These are phyloP conservation scores for Orthonyx spaldingii DNA, from an alignment of 2,113 vertebrate genomes.

Conservation along the genomic window DNA sequence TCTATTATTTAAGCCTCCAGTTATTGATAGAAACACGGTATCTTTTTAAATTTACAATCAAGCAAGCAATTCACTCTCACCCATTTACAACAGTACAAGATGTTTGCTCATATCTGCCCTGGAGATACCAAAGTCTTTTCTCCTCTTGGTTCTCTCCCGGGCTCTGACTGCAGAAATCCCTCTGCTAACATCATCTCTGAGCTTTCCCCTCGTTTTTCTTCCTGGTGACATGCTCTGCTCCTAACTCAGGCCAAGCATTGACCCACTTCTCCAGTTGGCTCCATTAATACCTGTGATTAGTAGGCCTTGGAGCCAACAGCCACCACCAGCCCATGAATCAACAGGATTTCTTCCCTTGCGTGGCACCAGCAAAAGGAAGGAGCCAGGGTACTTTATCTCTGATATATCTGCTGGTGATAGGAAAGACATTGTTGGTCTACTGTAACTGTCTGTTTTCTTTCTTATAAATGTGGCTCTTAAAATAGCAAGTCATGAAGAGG, in stretches of 20 bases:
- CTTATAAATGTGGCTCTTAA: constrained; percentile 40
- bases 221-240: background rate
- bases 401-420: constrained; percentile 18
- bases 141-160: background rate
- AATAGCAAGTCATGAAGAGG: constrained; percentile 46
- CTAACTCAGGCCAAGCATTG: background rate
- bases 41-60: constrained; percentile 62
- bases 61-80: constrained; percentile 40
- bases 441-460: background rate
- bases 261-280: constrained; percentile 13
- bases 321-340: constrained; percentile 46
- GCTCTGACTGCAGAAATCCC: background rate
- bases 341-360: background rate
- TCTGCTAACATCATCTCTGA: background rate
- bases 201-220: background rate
- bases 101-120: background rate
- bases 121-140: background rate
- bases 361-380: background rate
- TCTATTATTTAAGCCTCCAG: constrained; percentile 19
- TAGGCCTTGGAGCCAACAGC: background rate
- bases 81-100: constrained; percentile 36
- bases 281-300: constrained; percentile 16
- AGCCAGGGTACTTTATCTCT: background rate
- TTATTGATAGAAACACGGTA: constrained; percentile 56
- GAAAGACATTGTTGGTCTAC: constrained; percentile 29